A percentile compares a stretch with the other conserved stretches of the same genome.
Evolutionary conservation across 1,140 invertebrate species (phyloP).

Genomic region (Gryllus bimaculatus): DNA sequence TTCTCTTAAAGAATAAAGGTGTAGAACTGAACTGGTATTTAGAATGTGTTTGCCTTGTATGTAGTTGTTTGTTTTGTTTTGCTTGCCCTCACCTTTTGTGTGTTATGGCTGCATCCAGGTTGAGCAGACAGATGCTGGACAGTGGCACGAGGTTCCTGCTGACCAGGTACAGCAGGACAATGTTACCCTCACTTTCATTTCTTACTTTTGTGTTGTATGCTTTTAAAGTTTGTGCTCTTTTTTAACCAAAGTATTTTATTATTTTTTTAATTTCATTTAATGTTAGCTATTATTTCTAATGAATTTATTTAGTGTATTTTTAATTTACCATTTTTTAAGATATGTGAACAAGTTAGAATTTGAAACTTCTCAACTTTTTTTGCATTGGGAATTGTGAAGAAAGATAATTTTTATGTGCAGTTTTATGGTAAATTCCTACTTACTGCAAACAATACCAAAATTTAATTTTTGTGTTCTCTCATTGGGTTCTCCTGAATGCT

Average conservation of each 20-base stretch:
- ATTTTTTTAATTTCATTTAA: background rate
- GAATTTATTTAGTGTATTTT: background rate
- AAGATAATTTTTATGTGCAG: too few relatives aligned
- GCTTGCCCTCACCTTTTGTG: slow-evolving; percentile 8
- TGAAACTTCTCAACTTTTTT: too few relatives aligned
- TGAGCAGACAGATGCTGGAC: slow-evolving; percentile 39
- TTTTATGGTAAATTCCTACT: too few relatives aligned
- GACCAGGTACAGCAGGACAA: slow-evolving; percentile 32
- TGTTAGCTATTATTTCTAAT: background rate
- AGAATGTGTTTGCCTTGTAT: background rate
- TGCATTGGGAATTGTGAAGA: too few relatives aligned
- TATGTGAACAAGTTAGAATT: too few relatives aligned
- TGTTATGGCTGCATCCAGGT: slow-evolving; percentile 39
- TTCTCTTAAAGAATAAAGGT: too few relatives aligned
- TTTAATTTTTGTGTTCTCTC: too few relatives aligned
- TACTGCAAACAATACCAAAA: too few relatives aligned
- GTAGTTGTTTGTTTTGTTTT: background rate
- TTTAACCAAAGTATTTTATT: background rate
- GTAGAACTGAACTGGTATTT: background rate
- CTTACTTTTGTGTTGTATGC: background rate
- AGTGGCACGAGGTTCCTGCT: slow-evolving; percentile 42
- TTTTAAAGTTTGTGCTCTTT: background rate
- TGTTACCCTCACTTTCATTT: slow-evolving; percentile 10
- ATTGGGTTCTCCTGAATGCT: too few relatives aligned
- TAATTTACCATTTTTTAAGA: too few relatives aligned